Conservation (phyloP, 2,888 invertebrate species). For the Mesorhabditis belari region DNA sequence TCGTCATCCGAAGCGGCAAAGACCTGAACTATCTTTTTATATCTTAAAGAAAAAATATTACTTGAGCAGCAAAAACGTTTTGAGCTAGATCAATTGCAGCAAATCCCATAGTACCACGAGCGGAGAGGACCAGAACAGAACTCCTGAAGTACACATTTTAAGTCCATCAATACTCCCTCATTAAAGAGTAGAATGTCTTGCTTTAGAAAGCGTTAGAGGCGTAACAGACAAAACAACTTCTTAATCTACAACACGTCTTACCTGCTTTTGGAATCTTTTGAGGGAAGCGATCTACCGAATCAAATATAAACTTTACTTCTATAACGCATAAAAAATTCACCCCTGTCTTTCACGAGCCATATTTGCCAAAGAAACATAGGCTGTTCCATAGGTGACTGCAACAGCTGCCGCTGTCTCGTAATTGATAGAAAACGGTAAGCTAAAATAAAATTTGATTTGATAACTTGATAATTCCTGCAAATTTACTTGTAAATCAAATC, state of each 20-base stretch:
- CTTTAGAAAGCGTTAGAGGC: too few relatives aligned
- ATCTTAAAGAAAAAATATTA: constrained; percentile 33
- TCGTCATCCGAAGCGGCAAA: constrained; percentile 67
- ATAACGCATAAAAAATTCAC: constrained; percentile 23
- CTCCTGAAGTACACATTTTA: too few relatives aligned
- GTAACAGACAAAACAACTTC: neutral
- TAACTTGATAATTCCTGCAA: constrained; percentile 57
- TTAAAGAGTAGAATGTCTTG: neutral
- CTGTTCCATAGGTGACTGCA: constrained; percentile 64
- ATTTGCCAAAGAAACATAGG: constrained; percentile 64
- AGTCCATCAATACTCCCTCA: constrained; percentile 7
- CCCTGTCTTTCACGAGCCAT: constrained; percentile 55
- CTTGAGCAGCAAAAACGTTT: constrained; percentile 66
- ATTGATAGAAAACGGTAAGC: constrained; percentile 59
- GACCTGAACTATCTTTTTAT: constrained; percentile 57
- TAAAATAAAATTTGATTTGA: constrained; percentile 57
- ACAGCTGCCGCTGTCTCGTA: constrained; percentile 62
- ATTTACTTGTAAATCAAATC: neutral
- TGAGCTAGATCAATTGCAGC: constrained; percentile 68
- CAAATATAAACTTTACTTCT: neutral
- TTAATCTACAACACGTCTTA: neutral
- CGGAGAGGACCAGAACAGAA: constrained; percentile 65
- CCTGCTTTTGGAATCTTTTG: too few relatives aligned
- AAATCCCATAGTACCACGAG: constrained; percentile 63
- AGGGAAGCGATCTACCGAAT: too few relatives aligned